These are phyloP conservation scores for Napeogenes sylphis DNA, from an alignment of 2,888 invertebrate genomes.

Conservation along the genomic window DNA sequence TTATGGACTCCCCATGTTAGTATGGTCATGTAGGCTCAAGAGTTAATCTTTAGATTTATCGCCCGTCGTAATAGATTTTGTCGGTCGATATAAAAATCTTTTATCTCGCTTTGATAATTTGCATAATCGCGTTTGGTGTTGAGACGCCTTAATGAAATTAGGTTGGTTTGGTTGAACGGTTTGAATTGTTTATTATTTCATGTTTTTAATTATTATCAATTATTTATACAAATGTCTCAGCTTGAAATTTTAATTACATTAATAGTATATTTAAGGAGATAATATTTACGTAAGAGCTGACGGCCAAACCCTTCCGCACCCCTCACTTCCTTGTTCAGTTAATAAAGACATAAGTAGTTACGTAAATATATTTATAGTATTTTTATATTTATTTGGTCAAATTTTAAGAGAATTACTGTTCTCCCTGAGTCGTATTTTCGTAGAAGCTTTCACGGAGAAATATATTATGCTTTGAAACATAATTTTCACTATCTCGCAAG, in stretches of 20 bases:
- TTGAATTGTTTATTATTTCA: neutral
- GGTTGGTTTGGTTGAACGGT: slow-evolving; percentile 10
- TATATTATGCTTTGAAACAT: too few species aligned
- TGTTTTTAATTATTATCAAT: neutral
- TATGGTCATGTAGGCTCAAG: slow-evolving; percentile 32
- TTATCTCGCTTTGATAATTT: slow-evolving; percentile 20
- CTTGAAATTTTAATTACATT: too few species aligned
- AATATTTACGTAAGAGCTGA: slow-evolving; percentile 5
- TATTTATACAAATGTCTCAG: too few species aligned
- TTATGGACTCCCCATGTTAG: slow-evolving; percentile 33
- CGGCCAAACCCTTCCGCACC: slow-evolving; percentile 22
- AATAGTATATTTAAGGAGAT: too few species aligned
- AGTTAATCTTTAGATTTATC: slow-evolving; percentile 32
- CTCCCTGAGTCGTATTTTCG: too few species aligned
- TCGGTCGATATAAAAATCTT: slow-evolving; percentile 16
- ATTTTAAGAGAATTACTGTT: too few species aligned
- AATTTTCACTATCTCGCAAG: neutral
- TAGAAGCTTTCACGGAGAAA: too few species aligned
- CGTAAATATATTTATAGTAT: neutral
- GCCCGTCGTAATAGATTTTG: slow-evolving; percentile 27
- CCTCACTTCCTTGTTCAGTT: slow-evolving; percentile 27
- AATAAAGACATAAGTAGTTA: slow-evolving; percentile 8
- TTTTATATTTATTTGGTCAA: too few species aligned
- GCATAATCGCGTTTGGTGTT: slow-evolving; percentile 21
- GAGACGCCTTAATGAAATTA: neutral